Evolutionary conservation across 2,797 vertebrate genomes (phyloP).

Genomic region (Lithobates pipiens): DNA sequence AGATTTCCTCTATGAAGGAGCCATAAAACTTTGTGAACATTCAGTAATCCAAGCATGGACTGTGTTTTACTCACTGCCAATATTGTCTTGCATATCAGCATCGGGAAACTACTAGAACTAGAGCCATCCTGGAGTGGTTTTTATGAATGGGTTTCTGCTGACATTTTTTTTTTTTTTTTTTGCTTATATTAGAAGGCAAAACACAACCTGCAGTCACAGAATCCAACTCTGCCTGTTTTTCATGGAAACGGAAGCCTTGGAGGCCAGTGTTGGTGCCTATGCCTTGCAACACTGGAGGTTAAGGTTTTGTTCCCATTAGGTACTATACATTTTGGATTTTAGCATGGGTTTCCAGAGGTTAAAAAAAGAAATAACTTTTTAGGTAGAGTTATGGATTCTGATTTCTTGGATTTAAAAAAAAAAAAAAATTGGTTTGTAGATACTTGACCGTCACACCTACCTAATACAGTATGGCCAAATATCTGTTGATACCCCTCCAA

Average conservation of each 20-base stretch:
- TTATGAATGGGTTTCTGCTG: neutral
- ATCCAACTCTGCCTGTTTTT: neutral
- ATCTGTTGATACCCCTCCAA: too few relatives aligned
- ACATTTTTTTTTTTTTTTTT: too few relatives aligned
- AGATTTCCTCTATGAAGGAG: neutral
- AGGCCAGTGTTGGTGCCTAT: neutral
- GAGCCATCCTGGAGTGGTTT: too few relatives aligned
- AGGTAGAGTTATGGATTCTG: too few relatives aligned
- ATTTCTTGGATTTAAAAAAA: too few relatives aligned
- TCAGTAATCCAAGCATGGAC: too few relatives aligned
- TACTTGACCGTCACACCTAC: too few relatives aligned
- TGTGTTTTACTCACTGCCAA: too few relatives aligned
- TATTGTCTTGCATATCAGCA: neutral
- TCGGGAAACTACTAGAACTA: neutral
- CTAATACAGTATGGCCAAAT: too few relatives aligned
- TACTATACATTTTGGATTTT: neutral
- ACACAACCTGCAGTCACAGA: neutral
- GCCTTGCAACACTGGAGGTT: too few relatives aligned
- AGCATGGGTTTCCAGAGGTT: neutral
- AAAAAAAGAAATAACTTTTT: neutral
- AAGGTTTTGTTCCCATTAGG: neutral
- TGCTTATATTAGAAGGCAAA: too few relatives aligned
- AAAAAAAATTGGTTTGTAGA: too few relatives aligned
- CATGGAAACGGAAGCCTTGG: neutral
- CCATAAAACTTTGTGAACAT: neutral